Conservation (phyloP, 2,113 vertebrate species). For the Paradoxurus hermaphroditus region DNA sequence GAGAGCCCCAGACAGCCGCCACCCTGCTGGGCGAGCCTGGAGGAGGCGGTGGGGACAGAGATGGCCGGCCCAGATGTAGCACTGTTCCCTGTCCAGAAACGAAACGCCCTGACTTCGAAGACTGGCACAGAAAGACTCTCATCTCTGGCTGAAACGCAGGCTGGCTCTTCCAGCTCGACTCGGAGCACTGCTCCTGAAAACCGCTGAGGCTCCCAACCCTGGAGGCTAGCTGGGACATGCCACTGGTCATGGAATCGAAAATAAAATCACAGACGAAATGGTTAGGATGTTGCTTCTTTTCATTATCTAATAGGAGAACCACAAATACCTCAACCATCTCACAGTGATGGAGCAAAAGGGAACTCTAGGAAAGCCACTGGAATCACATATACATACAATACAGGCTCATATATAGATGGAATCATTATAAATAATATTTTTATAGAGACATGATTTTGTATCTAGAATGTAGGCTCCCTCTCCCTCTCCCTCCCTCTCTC, state of each 20-base stretch:
- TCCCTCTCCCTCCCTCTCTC: neutral
- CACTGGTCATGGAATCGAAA: neutral
- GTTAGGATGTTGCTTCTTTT: neutral
- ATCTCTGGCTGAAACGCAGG: neutral
- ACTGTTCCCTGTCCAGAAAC: neutral
- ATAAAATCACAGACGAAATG: neutral
- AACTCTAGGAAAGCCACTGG: neutral
- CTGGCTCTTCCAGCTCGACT: neutral
- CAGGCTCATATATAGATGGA: neutral
- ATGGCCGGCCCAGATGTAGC: neutral
- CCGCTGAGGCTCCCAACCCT: neutral
- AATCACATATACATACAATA: neutral
- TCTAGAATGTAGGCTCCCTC: neutral
- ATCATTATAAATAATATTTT: neutral
- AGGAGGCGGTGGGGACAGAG: neutral
- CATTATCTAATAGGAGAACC: neutral
- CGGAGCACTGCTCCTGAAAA: neutral
- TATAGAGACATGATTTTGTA: neutral
- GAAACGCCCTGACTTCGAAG: neutral
- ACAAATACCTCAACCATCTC: neutral
- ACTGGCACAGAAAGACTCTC: neutral
- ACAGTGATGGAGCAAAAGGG: neutral
- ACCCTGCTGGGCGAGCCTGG: neutral
- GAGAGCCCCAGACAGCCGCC: neutral
- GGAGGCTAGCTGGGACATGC: neutral